A percentile compares a stretch with the other conserved stretches of the same genome.
phyloP scores from a whole-genome alignment of 2,113 vertebrate genomes.

The Maccullochella peelii region DNA sequence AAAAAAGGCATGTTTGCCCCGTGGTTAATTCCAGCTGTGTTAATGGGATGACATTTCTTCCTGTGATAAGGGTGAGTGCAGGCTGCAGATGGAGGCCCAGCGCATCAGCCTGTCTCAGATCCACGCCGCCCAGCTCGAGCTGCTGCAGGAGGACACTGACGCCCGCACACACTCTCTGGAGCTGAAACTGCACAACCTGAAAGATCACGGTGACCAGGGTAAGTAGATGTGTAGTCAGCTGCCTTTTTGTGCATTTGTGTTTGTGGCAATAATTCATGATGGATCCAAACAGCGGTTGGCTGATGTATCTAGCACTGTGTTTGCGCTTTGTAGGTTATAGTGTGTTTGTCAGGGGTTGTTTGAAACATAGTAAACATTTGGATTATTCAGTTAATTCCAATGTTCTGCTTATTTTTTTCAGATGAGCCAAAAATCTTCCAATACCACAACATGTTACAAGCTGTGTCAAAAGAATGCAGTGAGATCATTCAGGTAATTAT shows the following conservation, averaged over 20 bases:
- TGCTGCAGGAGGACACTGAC: conserved; percentile 77
- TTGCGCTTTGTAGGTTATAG: neutral
- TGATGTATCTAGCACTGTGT: neutral
- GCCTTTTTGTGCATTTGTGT: conserved; percentile 23
- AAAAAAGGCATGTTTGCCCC: neutral
- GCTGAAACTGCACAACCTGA: conserved; percentile 74
- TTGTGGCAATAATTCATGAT: conserved; percentile 26
- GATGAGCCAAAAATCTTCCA: conserved; percentile 78
- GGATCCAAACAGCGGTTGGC: neutral
- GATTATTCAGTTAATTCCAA: neutral
- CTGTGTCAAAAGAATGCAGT: conserved; percentile 87
- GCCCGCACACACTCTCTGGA: conserved; percentile 47
- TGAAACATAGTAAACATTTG: neutral
- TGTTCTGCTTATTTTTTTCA: conserved; percentile 33
- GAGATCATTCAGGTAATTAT: conserved; percentile 78
- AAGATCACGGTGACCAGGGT: conserved; percentile 80
- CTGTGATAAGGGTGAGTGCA: conserved; percentile 86
- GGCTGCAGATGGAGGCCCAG: conserved; percentile 93
- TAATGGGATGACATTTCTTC: conserved; percentile 15
- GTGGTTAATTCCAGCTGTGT: neutral
- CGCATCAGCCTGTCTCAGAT: conserved; percentile 93
- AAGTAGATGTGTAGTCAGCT: conserved; percentile 47
- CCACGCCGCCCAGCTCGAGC: conserved; percentile 91
- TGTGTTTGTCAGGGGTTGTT: neutral
- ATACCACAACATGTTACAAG: conserved; percentile 83